Conservation (phyloP, 2,113 vertebrate species). For the Vireo altiloquus region DNA sequence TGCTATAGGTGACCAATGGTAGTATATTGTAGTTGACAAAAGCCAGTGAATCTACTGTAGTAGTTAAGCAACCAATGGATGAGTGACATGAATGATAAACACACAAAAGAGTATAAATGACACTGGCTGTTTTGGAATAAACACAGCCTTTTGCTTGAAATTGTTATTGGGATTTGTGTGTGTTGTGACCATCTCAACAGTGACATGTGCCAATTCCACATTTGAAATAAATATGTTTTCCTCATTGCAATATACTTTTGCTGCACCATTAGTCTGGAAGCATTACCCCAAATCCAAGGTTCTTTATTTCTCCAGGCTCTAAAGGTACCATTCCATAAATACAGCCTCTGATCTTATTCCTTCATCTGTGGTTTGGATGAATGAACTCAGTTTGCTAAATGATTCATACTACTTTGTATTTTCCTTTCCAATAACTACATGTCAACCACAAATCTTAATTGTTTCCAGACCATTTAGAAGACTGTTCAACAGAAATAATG, state of each 20-base stretch:
- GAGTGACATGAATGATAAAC: no score
- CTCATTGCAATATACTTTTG: background rate
- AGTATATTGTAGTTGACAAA: no score
- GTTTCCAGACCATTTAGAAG: background rate
- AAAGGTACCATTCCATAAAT: background rate
- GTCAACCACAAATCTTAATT: background rate
- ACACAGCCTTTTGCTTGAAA: no score
- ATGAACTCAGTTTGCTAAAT: background rate
- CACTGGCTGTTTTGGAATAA: no score
- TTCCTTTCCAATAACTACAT: background rate
- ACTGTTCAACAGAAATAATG: background rate
- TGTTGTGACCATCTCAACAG: no score
- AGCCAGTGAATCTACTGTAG: no score
- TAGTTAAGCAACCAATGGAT: no score
- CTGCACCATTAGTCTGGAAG: background rate
- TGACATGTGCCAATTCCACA: background rate
- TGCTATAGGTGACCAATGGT: no score
- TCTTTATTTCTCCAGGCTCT: background rate
- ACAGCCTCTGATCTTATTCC: background rate
- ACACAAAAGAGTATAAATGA: no score
- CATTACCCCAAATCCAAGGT: background rate
- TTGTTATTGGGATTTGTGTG: no score
- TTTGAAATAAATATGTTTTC: background rate
- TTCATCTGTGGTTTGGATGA: background rate
- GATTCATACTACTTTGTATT: background rate